Evolutionary conservation across 2,888 invertebrate genomes (phyloP).

Genomic region (Mimas tiliae): DNA sequence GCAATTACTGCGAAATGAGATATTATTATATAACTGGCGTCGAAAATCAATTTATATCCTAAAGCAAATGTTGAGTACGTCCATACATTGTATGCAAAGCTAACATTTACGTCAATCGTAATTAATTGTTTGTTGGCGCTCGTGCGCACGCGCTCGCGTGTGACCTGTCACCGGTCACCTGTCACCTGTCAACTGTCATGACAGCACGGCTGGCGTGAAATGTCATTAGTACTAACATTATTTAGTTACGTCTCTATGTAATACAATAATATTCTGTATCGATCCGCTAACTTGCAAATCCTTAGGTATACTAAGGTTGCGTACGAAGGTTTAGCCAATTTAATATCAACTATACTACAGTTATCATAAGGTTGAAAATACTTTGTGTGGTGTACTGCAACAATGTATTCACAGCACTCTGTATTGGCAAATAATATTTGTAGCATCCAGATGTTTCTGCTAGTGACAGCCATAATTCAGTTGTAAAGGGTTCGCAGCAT

Average conservation of each 20-base stretch:
- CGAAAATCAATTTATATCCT: neutral
- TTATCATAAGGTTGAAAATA: neutral
- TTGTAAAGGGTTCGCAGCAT: neutral
- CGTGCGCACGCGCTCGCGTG: conserved; percentile 23
- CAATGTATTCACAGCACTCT: conserved; percentile 16
- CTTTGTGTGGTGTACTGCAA: neutral
- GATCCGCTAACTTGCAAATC: conserved; percentile 4
- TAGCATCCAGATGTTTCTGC: neutral
- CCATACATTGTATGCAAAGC: neutral
- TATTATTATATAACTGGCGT: neutral
- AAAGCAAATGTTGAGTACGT: neutral
- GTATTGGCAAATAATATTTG: conserved; percentile 11
- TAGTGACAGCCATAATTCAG: neutral
- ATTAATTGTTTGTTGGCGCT: conserved; percentile 1
- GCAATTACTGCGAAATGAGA: too few species aligned
- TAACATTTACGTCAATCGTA: conserved; percentile 5
- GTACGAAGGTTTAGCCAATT: neutral
- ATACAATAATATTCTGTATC: conserved; percentile 15
- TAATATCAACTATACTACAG: neutral
- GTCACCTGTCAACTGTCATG: conserved; percentile 11
- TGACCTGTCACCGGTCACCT: conserved; percentile 24
- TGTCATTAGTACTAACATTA: conserved; percentile 29
- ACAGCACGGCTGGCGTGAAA: conserved; percentile 16
- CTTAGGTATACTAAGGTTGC: neutral
- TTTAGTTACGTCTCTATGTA: conserved; percentile 6